A percentile compares a stretch with the other conserved stretches of the same genome.
Evolutionary conservation across 1,140 invertebrate genomes (phyloP).

Genomic region (Drosophila pseudoobscura): DNA sequence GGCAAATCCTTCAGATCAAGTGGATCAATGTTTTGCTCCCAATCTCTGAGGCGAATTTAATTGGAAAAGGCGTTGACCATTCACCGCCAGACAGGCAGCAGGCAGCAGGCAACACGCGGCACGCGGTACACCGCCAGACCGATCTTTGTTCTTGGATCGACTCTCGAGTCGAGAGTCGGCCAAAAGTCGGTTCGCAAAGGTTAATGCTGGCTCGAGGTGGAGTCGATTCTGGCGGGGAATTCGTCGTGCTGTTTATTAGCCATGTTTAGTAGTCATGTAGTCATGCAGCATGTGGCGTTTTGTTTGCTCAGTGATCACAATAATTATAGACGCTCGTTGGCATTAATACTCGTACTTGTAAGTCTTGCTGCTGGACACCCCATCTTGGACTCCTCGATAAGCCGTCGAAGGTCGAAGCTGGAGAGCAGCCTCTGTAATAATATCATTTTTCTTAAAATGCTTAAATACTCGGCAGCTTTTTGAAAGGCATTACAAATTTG

Average conservation of each 20-base stretch:
- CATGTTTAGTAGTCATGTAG: constrained; percentile 13
- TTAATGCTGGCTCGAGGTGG: constrained; percentile 1
- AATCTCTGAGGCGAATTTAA: constrained; percentile 49
- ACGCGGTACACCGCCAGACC: too few species aligned
- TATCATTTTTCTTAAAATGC: constrained; percentile 19
- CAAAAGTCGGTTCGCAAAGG: constrained; percentile 6
- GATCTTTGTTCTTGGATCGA: constrained; percentile 28
- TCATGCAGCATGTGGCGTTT: constrained; percentile 10
- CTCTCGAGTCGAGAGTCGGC: not conserved
- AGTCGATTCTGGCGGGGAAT: not conserved
- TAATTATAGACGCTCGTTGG: constrained; percentile 24
- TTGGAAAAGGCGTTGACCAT: constrained; percentile 56
- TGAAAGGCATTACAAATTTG: constrained; percentile 42
- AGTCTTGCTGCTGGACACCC: constrained; percentile 22
- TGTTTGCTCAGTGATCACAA: constrained; percentile 24
- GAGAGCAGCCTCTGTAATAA: constrained; percentile 7
- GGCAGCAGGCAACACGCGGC: too few species aligned
- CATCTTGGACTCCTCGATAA: too few species aligned
- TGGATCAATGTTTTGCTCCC: constrained; percentile 35
- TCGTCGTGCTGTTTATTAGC: not conserved
- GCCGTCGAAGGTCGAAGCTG: constrained; percentile 21
- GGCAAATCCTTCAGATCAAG: constrained; percentile 21
- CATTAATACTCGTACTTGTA: constrained; percentile 22
- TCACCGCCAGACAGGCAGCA: constrained; percentile 19
- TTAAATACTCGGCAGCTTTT: constrained; percentile 3